These are phyloP conservation scores for Aleadryas rufinucha DNA, from an alignment of 2,113 vertebrate genomes.

Conservation along the genomic window DNA sequence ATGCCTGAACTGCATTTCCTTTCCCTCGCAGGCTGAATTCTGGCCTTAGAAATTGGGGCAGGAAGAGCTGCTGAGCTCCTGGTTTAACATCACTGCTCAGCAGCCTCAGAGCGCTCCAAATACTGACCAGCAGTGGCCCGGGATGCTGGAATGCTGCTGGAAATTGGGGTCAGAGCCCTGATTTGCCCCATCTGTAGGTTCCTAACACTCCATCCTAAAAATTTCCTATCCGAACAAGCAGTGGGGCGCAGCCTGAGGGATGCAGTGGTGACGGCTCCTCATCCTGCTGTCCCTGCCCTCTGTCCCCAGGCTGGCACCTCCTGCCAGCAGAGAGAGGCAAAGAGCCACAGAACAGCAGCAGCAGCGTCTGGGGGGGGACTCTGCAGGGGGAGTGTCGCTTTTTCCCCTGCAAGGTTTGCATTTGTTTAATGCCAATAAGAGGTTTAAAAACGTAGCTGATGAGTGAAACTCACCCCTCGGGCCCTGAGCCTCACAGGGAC, in stretches of 20 bases:
- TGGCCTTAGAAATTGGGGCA: background rate
- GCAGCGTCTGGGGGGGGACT: background rate
- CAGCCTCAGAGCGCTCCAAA: background rate
- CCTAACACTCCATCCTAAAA: background rate
- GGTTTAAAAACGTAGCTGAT: accelerated
- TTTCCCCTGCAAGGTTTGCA: background rate
- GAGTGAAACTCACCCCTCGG: background rate
- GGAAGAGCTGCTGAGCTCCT: background rate
- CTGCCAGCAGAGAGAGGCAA: constrained; percentile 57
- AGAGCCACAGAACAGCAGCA: background rate
- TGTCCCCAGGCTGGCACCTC: background rate
- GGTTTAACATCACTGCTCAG: background rate
- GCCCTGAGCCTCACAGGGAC: accelerated
- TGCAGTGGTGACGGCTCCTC: accelerated
- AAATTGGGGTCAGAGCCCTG: background rate
- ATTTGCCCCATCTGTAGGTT: background rate
- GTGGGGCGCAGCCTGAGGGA: accelerated
- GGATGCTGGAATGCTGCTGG: background rate
- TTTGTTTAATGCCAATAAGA: background rate
- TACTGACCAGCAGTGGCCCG: background rate
- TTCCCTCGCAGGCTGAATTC: background rate
- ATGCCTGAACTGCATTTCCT: accelerated
- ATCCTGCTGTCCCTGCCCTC: background rate
- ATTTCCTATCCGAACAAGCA: accelerated
- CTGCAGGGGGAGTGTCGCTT: background rate